Percentiles rank a stretch among this genome's conserved stretches.
Evolutionary conservation across 1,140 invertebrate genomes (phyloP).

Genomic region (Episyrphus balteatus): DNA sequence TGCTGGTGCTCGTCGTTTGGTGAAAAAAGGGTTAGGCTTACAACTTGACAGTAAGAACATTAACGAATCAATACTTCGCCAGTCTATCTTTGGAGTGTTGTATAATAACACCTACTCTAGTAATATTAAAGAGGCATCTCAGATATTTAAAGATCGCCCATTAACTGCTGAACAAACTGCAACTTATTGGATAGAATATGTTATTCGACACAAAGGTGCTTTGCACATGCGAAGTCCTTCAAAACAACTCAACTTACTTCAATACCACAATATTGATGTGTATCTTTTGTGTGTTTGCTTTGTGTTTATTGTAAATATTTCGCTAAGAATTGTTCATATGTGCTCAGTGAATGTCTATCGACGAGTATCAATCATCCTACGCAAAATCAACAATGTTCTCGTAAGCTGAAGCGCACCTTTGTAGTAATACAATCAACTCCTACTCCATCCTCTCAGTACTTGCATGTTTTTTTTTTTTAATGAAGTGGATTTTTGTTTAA

Average conservation of each 20-base stretch:
- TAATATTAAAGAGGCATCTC: conserved; percentile 9
- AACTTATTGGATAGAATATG: conserved; percentile 27
- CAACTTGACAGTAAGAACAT: conserved; percentile 26
- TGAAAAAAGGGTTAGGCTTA: conserved; percentile 37
- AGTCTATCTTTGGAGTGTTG: conserved; percentile 9
- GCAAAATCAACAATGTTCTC: too few relatives aligned
- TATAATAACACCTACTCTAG: conserved; percentile 5
- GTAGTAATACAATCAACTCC: too few relatives aligned
- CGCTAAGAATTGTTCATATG: too few relatives aligned
- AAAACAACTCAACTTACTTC: conserved; percentile 9
- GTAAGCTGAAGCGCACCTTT: too few relatives aligned
- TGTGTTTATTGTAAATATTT: too few relatives aligned
- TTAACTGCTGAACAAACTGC: conserved; percentile 12
- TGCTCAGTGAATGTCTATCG: too few relatives aligned
- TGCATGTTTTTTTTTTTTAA: too few relatives aligned
- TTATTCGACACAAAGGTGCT: conserved; percentile 37
- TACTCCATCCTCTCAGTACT: too few relatives aligned
- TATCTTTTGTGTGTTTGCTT: not conserved
- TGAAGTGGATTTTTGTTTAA: too few relatives aligned
- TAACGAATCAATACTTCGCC: conserved; percentile 16
- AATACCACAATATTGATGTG: conserved; percentile 16
- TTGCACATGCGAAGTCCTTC: conserved; percentile 27
- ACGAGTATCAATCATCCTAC: too few relatives aligned
- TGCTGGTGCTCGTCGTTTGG: conserved; percentile 39
- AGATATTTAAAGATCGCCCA: conserved; percentile 25